A percentile compares a stretch with the other conserved stretches of the same genome.
Evolutionary conservation across 2,113 vertebrate species (phyloP).

Genomic region (Stomatorhinus ivindoensis): DNA sequence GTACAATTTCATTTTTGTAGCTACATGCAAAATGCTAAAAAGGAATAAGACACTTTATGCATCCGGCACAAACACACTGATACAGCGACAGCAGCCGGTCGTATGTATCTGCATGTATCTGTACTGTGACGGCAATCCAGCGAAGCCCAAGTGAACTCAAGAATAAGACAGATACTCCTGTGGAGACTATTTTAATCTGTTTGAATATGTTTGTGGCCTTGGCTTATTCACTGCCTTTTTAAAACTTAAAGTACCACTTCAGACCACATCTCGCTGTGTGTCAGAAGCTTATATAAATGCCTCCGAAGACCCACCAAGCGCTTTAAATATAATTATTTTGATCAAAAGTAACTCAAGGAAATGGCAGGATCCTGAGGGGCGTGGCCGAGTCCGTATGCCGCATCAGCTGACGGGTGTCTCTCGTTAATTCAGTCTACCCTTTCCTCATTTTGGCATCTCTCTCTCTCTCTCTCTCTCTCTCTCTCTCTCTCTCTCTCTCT

Average conservation of each 20-base stretch:
- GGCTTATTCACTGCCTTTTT: not conserved
- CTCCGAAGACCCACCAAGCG: not conserved
- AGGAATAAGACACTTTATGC: not conserved
- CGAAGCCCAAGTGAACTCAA: not conserved
- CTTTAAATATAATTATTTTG: not conserved
- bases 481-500: not conserved
- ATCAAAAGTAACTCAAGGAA: not conserved
- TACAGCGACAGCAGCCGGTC: not conserved
- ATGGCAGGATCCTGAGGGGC: not conserved
- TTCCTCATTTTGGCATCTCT: not conserved
- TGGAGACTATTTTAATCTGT: not conserved
- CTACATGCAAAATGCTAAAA: not conserved
- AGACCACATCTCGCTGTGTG: not conserved
- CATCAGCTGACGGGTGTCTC: not conserved
- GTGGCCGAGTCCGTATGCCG: not conserved
- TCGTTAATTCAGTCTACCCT: not conserved
- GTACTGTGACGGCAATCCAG: not conserved
- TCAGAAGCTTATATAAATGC: not conserved
- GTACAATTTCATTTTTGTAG: conserved; percentile 30
- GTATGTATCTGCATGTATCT: not conserved
- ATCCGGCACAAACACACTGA: not conserved
- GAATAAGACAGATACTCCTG: not conserved
- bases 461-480: not conserved
- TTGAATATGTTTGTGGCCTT: not conserved
- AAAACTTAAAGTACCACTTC: not conserved